A percentile compares a stretch with the other conserved stretches of the same genome.
Conservation (phyloP, 2,113 vertebrate genomes). For the Drymodes brunneopygia region DNA sequence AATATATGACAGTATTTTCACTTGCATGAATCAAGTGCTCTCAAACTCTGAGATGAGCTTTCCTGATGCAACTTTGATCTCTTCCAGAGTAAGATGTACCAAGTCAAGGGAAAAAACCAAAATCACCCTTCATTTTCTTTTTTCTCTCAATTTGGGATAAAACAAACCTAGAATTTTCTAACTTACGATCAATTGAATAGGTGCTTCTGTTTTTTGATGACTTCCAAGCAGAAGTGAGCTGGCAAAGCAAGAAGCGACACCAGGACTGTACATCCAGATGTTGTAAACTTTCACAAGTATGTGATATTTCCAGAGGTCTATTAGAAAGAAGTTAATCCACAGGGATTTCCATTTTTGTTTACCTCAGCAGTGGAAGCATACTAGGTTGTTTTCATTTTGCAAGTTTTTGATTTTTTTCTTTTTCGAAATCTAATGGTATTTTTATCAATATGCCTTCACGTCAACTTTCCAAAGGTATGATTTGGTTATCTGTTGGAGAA, state of each 20-base stretch:
- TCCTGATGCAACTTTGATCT: neutral
- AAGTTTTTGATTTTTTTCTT: neutral
- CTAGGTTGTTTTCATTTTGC: neutral
- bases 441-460: neutral
- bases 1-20: neutral
- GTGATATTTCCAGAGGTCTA: neutral
- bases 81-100: neutral
- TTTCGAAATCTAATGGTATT: fast-evolving
- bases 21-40: neutral
- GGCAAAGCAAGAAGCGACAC: neutral
- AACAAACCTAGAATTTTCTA: neutral
- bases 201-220: neutral
- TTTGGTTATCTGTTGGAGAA: neutral
- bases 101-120: neutral
- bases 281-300: neutral
- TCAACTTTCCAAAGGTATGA: neutral
- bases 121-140: neutral
- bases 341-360: neutral
- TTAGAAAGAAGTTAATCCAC: neutral
- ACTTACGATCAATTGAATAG: neutral
- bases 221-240: neutral
- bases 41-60: neutral
- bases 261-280: neutral
- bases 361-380: neutral
- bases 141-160: neutral